phyloP scores from a whole-genome alignment of 2,797 vertebrate genomes.

The Galagoides demidoff region DNA sequence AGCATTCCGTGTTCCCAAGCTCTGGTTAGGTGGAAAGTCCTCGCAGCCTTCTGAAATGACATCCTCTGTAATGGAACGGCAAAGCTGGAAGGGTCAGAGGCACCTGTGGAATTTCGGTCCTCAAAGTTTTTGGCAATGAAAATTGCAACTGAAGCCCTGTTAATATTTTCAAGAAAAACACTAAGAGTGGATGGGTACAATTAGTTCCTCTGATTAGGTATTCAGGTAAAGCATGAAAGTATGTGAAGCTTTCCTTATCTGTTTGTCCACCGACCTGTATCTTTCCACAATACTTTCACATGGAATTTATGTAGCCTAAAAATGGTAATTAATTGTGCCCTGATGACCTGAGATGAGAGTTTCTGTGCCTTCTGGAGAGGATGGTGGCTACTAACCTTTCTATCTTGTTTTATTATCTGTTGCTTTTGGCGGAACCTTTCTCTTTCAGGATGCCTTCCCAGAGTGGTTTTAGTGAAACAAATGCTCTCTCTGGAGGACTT shows the following conservation, averaged over 20 bases:
- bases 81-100: not conserved
- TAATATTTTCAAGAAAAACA: constrained; percentile 58
- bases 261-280: constrained; percentile 12
- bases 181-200: not conserved
- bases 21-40: not conserved
- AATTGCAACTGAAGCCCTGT: constrained; percentile 8
- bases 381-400: constrained; percentile 45
- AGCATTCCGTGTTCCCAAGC: not conserved
- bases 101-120: constrained; percentile 45
- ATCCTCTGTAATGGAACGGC: not conserved
- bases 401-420: constrained; percentile 57
- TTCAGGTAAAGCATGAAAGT: constrained; percentile 19
- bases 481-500: constrained; percentile 54
- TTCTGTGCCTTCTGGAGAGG: constrained; percentile 46
- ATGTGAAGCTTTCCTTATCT: constrained; percentile 7
- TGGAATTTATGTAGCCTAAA: constrained; percentile 61
- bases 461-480: constrained; percentile 36
- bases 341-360: not conserved
- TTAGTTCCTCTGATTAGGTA: constrained; percentile 38
- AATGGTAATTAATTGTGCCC: constrained; percentile 61
- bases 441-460: constrained; percentile 41
- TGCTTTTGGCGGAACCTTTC: constrained; percentile 70
- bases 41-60: not conserved
- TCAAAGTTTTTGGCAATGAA: constrained; percentile 37
- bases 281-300: constrained; percentile 23